Percentiles rank a stretch among this genome's conserved stretches.
Evolutionary conservation across 2,797 vertebrate genomes (phyloP).

Genomic region (Decapterus maruadsi): DNA sequence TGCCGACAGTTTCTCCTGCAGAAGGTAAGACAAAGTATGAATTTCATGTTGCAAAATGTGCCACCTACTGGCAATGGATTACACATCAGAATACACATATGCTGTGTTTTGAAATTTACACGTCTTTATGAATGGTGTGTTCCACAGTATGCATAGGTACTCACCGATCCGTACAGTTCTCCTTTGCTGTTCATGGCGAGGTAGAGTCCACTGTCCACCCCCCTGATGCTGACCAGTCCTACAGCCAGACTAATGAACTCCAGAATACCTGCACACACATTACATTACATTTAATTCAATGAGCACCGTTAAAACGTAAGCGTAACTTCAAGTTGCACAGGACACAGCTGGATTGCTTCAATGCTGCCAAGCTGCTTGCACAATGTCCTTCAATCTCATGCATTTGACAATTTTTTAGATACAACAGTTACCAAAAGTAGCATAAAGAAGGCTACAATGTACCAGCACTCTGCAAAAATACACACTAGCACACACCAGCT

Average conservation of each 20-base stretch:
- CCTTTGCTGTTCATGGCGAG: slow-evolving; percentile 97
- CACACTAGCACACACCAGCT: slow-evolving; percentile 19
- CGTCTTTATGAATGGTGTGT: neutral
- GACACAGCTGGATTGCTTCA: neutral
- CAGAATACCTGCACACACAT: slow-evolving; percentile 91
- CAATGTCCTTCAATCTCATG: neutral
- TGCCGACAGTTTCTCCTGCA: slow-evolving; percentile 95
- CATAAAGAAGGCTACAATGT: neutral
- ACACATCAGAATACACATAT: neutral
- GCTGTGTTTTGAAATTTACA: neutral
- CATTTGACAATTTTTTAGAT: neutral
- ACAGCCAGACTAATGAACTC: slow-evolving; percentile 99
- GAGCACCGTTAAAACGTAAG: neutral
- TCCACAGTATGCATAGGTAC: slow-evolving; percentile 73
- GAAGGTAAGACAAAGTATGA: slow-evolving; percentile 47
- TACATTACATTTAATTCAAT: slow-evolving; percentile 18
- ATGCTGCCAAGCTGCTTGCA: neutral
- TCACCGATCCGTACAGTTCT: slow-evolving; percentile 96
- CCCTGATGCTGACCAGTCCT: slow-evolving; percentile 98
- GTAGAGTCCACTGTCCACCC: slow-evolving; percentile 97
- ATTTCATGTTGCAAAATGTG: slow-evolving; percentile 36
- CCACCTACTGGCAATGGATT: slow-evolving; percentile 37
- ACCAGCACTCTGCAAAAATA: neutral
- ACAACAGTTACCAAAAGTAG: neutral
- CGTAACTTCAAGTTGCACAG: neutral